Conservation (phyloP, 2,797 vertebrate species). For the Telmatherina bonti region DNA sequence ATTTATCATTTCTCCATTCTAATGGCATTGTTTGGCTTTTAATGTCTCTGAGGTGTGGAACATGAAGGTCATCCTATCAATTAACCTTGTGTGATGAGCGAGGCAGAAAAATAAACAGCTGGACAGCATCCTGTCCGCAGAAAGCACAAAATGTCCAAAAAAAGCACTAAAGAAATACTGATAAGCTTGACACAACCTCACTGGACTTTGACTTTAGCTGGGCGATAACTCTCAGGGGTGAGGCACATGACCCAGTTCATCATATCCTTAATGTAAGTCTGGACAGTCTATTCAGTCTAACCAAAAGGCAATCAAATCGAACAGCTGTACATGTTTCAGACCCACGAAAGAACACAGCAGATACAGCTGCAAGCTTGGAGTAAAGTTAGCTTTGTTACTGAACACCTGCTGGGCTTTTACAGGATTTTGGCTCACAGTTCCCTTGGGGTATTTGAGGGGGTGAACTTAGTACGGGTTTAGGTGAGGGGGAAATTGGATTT, state of each 20-base stretch:
- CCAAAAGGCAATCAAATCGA: slow-evolving; percentile 29
- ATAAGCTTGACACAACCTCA: slow-evolving; percentile 10
- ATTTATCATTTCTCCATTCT: slow-evolving; percentile 30
- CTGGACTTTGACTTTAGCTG: slow-evolving; percentile 36
- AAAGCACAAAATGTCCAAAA: slow-evolving; percentile 24
- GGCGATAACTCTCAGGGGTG: slow-evolving; percentile 2
- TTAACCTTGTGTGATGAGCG: slow-evolving; percentile 76
- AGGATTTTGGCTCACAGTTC: slow-evolving; percentile 24
- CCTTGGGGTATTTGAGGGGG: slow-evolving; percentile 20
- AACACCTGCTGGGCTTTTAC: slow-evolving; percentile 60
- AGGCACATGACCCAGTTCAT: slow-evolving; percentile 35
- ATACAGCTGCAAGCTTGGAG: slow-evolving; percentile 57
- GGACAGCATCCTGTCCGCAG: slow-evolving; percentile 20
- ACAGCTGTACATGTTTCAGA: slow-evolving; percentile 16
- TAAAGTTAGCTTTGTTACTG: slow-evolving; percentile 41
- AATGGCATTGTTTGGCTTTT: slow-evolving; percentile 37
- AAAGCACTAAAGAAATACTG: slow-evolving; percentile 19
- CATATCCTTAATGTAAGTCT: slow-evolving; percentile 14
- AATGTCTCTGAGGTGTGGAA: slow-evolving; percentile 67
- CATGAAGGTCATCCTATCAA: slow-evolving; percentile 76
- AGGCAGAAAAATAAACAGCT: slow-evolving; percentile 67
- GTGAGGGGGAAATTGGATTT: slow-evolving; percentile 18
- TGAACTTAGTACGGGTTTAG: slow-evolving; percentile 41
- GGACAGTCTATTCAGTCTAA: slow-evolving; percentile 17
- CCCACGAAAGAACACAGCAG: slow-evolving; percentile 35